phyloP scores from a whole-genome alignment of 1,140 invertebrate genomes.

The Helicoverpa zea region DNA sequence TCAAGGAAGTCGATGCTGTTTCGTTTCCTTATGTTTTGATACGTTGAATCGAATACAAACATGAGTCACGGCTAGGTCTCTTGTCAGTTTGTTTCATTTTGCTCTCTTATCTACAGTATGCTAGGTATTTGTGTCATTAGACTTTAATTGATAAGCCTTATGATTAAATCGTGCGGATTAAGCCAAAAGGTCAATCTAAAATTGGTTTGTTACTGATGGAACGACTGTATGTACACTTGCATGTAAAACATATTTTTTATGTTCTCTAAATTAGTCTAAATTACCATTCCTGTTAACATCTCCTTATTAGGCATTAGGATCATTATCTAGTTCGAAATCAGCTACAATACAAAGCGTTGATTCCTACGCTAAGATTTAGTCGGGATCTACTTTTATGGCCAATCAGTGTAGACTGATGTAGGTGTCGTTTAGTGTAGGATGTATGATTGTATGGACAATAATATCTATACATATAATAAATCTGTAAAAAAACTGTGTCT shows the following conservation, averaged over 20 bases:
- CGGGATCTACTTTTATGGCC: constrained; percentile 26
- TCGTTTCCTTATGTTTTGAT: constrained; percentile 42
- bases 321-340: not conserved
- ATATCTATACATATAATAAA: too few species aligned
- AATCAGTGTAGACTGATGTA: constrained; percentile 19
- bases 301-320: not conserved
- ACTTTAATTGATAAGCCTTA: not conserved
- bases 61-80: constrained; percentile 36
- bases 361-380: not conserved
- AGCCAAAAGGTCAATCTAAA: not conserved
- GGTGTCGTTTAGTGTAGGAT: constrained; percentile 36
- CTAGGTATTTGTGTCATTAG: not conserved
- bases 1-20: constrained; percentile 24
- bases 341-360: not conserved
- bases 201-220: not conserved
- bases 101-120: constrained; percentile 16
- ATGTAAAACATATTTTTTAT: not conserved
- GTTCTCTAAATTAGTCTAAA: not conserved
- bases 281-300: not conserved
- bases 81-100: constrained; percentile 8
- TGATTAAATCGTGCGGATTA: not conserved
- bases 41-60: constrained; percentile 37
- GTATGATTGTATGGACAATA: not conserved
- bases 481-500: too few species aligned
- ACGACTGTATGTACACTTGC: not conserved